Conservation (phyloP, 2,113 vertebrate species). For the Phocoena sinus region DNA sequence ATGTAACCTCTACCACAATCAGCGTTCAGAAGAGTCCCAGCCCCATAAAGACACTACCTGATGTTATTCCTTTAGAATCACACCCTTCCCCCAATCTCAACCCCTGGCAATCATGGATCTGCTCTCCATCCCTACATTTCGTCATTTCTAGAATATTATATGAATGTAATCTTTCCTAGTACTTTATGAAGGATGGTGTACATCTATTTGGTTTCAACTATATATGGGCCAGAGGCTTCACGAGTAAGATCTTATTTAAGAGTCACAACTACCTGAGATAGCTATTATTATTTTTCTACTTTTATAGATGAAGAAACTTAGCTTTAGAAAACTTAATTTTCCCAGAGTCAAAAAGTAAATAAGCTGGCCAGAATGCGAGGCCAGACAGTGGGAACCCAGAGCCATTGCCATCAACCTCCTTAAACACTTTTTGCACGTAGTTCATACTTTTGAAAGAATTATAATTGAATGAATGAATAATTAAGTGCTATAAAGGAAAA, state of each 20-base stretch:
- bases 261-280: background rate
- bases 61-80: no score
- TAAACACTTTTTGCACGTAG: background rate
- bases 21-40: background rate
- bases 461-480: background rate
- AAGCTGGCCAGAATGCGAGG: background rate
- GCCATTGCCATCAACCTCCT: background rate
- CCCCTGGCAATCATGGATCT: background rate
- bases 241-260: background rate
- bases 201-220: background rate
- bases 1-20: background rate
- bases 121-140: background rate
- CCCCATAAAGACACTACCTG: background rate
- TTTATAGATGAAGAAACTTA: slow-evolving; percentile 3
- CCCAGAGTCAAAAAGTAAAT: slow-evolving; percentile 33
- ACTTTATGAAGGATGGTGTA: background rate
- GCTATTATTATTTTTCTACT: background rate
- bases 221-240: background rate
- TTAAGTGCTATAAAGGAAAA: background rate
- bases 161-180: background rate
- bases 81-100: background rate
- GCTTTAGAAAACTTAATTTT: background rate
- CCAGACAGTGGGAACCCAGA: background rate
- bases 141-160: background rate
- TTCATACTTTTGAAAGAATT: background rate